Evolutionary conservation across 2,888 invertebrate genomes (phyloP).

Genomic region (Alsophila aescularia): DNA sequence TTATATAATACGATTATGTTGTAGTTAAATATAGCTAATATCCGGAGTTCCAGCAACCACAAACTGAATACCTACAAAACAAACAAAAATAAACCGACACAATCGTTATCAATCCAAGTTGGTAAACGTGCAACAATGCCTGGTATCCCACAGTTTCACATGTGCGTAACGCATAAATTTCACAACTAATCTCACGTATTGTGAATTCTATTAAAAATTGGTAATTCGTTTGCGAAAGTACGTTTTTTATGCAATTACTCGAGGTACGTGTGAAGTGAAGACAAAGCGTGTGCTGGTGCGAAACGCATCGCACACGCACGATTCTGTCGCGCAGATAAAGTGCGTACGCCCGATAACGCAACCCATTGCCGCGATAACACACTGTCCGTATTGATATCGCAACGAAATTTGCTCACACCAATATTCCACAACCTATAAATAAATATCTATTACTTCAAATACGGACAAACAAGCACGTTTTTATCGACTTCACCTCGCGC

Average conservation of each 20-base stretch:
- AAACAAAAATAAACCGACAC: slow-evolving; percentile 12
- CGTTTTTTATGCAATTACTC: slow-evolving; percentile 63
- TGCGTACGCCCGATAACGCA: slow-evolving; percentile 70
- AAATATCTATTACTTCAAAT: slow-evolving; percentile 15
- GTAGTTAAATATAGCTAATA: too few relatives aligned
- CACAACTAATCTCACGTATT: slow-evolving; percentile 75
- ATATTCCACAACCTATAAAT: slow-evolving; percentile 37
- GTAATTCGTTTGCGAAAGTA: slow-evolving; percentile 77
- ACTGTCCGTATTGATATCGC: slow-evolving; percentile 55
- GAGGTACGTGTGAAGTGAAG: slow-evolving; percentile 62
- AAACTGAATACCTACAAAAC: neutral
- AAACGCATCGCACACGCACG: slow-evolving; percentile 75
- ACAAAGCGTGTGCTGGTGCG: slow-evolving; percentile 65
- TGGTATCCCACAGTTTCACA: slow-evolving; percentile 59
- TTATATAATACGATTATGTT: too few relatives aligned
- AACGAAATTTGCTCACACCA: slow-evolving; percentile 58
- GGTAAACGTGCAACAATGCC: slow-evolving; percentile 54
- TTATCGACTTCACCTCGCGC: slow-evolving; percentile 13
- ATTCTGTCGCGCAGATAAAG: slow-evolving; percentile 71
- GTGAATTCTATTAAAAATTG: slow-evolving; percentile 60
- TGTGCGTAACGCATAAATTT: slow-evolving; percentile 76
- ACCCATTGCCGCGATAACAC: slow-evolving; percentile 63
- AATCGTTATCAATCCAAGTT: slow-evolving; percentile 39
- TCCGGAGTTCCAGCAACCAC: too few relatives aligned
- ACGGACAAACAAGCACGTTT: slow-evolving; percentile 15